Evolutionary conservation across 2,113 vertebrate genomes (phyloP).

Genomic region (Scomber colias): DNA sequence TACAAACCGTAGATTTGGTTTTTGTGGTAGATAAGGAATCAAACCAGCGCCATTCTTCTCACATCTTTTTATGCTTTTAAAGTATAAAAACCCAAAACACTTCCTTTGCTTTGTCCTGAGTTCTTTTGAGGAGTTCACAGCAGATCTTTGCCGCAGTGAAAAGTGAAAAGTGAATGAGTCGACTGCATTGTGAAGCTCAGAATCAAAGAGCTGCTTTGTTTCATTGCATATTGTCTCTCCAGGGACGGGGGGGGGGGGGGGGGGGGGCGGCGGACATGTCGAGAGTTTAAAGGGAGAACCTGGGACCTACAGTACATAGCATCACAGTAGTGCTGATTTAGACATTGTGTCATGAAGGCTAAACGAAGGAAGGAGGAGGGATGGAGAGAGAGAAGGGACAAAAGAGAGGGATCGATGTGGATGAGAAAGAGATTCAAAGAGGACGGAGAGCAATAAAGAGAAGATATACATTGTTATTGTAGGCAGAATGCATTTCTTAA

Average conservation of each 20-base stretch:
- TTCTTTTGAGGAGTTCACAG: slow-evolving; percentile 34
- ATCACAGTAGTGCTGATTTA: slow-evolving; percentile 8
- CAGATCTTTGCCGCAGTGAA: slow-evolving; percentile 10
- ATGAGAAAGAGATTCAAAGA: slow-evolving; percentile 13
- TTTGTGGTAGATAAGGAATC: slow-evolving; percentile 28
- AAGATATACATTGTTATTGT: background rate
- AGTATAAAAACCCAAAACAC: background rate
- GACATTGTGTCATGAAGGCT: slow-evolving; percentile 12
- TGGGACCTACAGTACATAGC: background rate
- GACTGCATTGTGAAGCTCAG: background rate
- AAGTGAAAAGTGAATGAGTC: background rate
- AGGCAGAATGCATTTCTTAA: background rate
- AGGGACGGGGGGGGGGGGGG: background rate
- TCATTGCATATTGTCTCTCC: slow-evolving; percentile 9
- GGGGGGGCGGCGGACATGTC: background rate
- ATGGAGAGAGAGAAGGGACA: background rate
- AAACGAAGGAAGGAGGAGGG: no score
- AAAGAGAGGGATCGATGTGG: slow-evolving; percentile 9
- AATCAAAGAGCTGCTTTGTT: slow-evolving; percentile 26
- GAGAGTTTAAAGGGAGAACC: slow-evolving; percentile 1
- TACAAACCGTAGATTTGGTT: slow-evolving; percentile 16
- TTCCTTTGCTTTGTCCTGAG: slow-evolving; percentile 8
- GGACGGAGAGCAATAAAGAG: slow-evolving; percentile 12
- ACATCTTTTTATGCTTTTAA: slow-evolving; percentile 21
- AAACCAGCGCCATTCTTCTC: background rate